Percentiles rank a stretch among this genome's conserved stretches.
Evolutionary conservation across 2,888 invertebrate species (phyloP).

Genomic region (Pegoplata infirma): DNA sequence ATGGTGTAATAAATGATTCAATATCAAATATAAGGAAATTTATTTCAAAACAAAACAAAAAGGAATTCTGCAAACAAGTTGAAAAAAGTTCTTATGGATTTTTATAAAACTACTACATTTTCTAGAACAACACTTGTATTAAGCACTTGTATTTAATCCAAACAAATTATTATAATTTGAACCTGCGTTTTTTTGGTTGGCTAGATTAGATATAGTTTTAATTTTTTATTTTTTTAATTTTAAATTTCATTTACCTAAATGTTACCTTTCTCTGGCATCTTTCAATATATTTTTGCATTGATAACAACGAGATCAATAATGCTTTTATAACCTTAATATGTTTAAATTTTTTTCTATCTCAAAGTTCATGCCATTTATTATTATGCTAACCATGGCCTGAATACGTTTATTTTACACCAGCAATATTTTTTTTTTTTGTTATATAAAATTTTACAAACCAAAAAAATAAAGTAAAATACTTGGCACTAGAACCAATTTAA

Average conservation of each 20-base stretch:
- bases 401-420: slow-evolving; percentile 60
- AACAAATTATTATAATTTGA: too few species aligned
- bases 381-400: slow-evolving; percentile 61
- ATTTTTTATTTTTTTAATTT: too few species aligned
- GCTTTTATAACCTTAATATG: slow-evolving; percentile 43
- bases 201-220: too few species aligned
- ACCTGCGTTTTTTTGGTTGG: too few species aligned
- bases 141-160: too few species aligned
- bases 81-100: too few species aligned
- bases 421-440: slow-evolving; percentile 30
- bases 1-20: too few species aligned
- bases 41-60: too few species aligned
- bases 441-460: slow-evolving; percentile 9
- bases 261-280: neutral
- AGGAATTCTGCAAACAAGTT: too few species aligned
- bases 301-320: slow-evolving; percentile 37
- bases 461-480: slow-evolving; percentile 27
- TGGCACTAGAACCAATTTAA: slow-evolving; percentile 59
- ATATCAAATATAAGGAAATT: too few species aligned
- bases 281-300: neutral
- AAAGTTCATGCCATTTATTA: slow-evolving; percentile 54
- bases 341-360: slow-evolving; percentile 57
- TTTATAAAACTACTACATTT: too few species aligned
- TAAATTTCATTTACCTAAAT: neutral
- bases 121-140: too few species aligned